These are phyloP conservation scores for Drosophila pseudoananassae DNA, from an alignment of 1,140 invertebrate genomes.

Conservation along the genomic window DNA sequence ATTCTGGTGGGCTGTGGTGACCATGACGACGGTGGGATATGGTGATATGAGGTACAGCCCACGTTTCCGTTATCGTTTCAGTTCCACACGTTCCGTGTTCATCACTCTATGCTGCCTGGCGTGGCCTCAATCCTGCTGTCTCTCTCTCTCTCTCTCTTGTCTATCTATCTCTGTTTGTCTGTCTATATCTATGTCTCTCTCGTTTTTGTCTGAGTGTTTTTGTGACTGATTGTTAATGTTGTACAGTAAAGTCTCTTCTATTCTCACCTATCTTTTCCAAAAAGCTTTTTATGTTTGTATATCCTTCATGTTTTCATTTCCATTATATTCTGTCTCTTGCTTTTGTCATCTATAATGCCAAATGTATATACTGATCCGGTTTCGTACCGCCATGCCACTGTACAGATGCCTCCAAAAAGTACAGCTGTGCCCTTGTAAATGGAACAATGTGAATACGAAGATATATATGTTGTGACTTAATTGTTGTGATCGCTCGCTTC, in stretches of 20 bases:
- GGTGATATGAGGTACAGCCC: slow-evolving; percentile 97
- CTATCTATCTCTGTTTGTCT: slow-evolving; percentile 16
- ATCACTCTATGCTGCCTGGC: slow-evolving; percentile 36
- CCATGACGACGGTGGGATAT: slow-evolving; percentile 99
- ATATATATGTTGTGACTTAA: slow-evolving; percentile 39
- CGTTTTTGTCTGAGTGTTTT: slow-evolving; percentile 32
- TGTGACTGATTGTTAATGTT: slow-evolving; percentile 32
- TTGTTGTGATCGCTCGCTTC: slow-evolving; percentile 62
- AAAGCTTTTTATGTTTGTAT: slow-evolving; percentile 18
- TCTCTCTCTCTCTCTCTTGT: slow-evolving; percentile 27
- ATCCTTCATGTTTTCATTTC: slow-evolving; percentile 15
- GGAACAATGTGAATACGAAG: slow-evolving; percentile 40
- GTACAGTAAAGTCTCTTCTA: slow-evolving; percentile 25
- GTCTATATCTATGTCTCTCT: slow-evolving; percentile 15
- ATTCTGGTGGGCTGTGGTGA: slow-evolving; percentile 99
- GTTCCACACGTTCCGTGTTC: slow-evolving; percentile 32
- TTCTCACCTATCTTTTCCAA: slow-evolving; percentile 10
- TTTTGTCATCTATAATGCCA: slow-evolving; percentile 14
- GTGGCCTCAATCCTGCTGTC: slow-evolving; percentile 26
- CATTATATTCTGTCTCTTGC: slow-evolving; percentile 10
- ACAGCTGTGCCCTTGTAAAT: slow-evolving; percentile 22
- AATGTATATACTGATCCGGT: slow-evolving; percentile 26
- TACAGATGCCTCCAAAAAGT: slow-evolving; percentile 19
- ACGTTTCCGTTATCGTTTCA: slow-evolving; percentile 50
- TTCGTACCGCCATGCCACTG: slow-evolving; percentile 10